A percentile compares a stretch with the other conserved stretches of the same genome.
phyloP scores from a whole-genome alignment of 2,113 vertebrate species.

The Microcebus lehilahytsara region DNA sequence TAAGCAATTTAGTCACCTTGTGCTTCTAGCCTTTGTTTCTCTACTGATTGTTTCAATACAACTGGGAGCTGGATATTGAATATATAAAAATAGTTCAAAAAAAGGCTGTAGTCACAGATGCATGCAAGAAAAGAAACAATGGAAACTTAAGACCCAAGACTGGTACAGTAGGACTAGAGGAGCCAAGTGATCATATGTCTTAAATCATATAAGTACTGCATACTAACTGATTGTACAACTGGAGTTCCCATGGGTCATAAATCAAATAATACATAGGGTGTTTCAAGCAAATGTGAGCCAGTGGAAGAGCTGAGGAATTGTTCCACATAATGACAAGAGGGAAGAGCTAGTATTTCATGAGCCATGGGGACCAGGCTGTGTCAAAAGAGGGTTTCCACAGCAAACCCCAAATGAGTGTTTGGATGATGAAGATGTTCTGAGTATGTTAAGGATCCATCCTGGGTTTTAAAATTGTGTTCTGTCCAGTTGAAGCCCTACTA shows the following conservation, averaged over 20 bases:
- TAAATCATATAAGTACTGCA: background rate
- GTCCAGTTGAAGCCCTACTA: background rate
- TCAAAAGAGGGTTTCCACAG: background rate
- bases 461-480: background rate
- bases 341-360: background rate
- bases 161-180: background rate
- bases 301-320: background rate
- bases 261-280: background rate
- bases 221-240: too few relatives aligned
- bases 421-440: background rate
- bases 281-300: background rate
- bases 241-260: background rate
- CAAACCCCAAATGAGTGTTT: background rate
- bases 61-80: background rate
- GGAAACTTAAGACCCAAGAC: background rate
- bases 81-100: background rate
- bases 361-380: background rate
- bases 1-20: background rate
- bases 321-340: background rate
- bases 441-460: background rate
- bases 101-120: background rate
- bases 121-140: background rate
- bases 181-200: background rate
- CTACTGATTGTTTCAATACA: background rate
- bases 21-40: conserved; percentile 9